Conservation (phyloP, 2,888 invertebrate species). For the Drosophila kanekoi region DNA sequence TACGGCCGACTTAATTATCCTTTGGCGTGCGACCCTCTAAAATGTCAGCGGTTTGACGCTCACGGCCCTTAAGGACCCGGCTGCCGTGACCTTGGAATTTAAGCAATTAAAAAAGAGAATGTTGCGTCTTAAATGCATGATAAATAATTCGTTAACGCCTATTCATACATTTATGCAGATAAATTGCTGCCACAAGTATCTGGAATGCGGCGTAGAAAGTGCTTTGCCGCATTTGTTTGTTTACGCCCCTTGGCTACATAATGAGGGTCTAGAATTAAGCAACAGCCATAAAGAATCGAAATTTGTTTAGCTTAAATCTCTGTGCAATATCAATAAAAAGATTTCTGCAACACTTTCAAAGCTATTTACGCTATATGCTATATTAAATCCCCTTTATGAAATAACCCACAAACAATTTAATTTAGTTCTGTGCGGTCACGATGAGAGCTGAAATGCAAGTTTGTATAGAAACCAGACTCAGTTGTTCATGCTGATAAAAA, state of each 20-base stretch:
- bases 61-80: conserved; percentile 36
- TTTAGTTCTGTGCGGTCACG: no score
- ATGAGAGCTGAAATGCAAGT: no score
- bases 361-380: not conserved
- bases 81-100: conserved; percentile 30
- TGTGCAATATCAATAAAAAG: not conserved
- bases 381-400: not conserved
- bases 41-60: conserved; percentile 31
- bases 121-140: conserved; percentile 13
- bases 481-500: no score
- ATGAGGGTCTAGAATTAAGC: conserved; percentile 19
- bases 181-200: conserved; percentile 25
- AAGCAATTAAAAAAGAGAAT: conserved; percentile 18
- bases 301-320: conserved; percentile 4
- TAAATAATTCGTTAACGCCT: conserved; percentile 9
- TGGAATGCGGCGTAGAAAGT: conserved; percentile 47
- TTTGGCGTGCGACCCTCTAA: conserved; percentile 34
- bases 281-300: conserved; percentile 17
- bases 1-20: conserved; percentile 48
- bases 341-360: not conserved
- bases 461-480: no score
- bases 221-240: conserved; percentile 29
- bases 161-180: conserved; percentile 13
- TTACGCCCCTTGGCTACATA: conserved; percentile 24
- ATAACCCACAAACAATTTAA: no score